Evolutionary conservation across 2,113 vertebrate species (phyloP).

Genomic region (Desmodus rotundus): DNA sequence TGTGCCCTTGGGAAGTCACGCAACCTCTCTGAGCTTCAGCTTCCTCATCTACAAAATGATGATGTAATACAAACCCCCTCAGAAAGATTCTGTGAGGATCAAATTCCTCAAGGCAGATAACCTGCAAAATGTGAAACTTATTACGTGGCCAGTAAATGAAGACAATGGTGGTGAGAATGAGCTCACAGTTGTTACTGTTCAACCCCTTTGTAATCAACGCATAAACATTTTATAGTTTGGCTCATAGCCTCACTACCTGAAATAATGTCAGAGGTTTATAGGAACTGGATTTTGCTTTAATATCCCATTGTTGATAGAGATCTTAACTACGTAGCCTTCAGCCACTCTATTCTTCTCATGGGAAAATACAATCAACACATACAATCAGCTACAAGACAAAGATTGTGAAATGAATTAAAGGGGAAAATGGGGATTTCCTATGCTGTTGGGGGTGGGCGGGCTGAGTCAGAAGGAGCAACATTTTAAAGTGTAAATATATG

Average conservation of each 20-base stretch:
- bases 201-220: neutral
- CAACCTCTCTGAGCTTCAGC: neutral
- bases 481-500: neutral
- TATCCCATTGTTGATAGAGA: neutral
- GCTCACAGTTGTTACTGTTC: rapidly evolving
- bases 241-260: neutral
- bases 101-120: neutral
- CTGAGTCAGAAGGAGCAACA: neutral
- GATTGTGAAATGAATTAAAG: neutral
- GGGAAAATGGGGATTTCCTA: neutral
- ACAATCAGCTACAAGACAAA: neutral
- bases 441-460: neutral
- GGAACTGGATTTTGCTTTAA: neutral
- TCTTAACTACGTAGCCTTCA: neutral
- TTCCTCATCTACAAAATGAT: neutral
- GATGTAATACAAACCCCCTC: neutral
- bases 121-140: neutral
- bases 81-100: neutral
- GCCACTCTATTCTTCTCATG: neutral
- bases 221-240: neutral
- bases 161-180: neutral
- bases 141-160: neutral
- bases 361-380: neutral
- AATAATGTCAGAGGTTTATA: neutral
- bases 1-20: neutral